Conservation (phyloP, 1,140 invertebrate genomes). For the Lordiphosa collinella region DNA sequence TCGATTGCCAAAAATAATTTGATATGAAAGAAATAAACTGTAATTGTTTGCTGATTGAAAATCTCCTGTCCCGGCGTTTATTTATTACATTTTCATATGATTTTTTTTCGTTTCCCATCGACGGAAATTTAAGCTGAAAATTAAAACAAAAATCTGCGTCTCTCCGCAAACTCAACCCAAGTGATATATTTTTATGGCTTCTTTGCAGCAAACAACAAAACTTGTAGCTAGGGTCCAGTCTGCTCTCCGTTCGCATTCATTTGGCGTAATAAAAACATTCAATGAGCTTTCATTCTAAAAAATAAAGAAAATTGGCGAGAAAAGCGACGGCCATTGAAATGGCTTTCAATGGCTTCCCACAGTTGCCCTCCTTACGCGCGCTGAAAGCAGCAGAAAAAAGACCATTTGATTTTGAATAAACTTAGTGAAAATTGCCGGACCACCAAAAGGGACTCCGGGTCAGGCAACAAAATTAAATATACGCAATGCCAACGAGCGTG, state of each 20-base stretch:
- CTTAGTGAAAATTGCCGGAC: slow-evolving; percentile 64
- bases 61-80: slow-evolving; percentile 14
- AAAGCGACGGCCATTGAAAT: slow-evolving; percentile 75
- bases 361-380: slow-evolving; percentile 17
- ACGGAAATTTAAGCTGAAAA: slow-evolving; percentile 6
- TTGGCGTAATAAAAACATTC: slow-evolving; percentile 74
- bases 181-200: slow-evolving; percentile 51
- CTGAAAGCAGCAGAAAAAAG: slow-evolving; percentile 17
- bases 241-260: slow-evolving; percentile 50
- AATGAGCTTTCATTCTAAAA: slow-evolving; percentile 59
- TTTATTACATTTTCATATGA: slow-evolving; percentile 34
- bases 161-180: slow-evolving; percentile 45
- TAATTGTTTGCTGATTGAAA: slow-evolving; percentile 74
- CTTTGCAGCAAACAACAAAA: slow-evolving; percentile 26
- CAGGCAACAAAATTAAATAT: slow-evolving; percentile 66
- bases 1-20: slow-evolving; percentile 77
- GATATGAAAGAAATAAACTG: slow-evolving; percentile 75
- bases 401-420: slow-evolving; percentile 77
- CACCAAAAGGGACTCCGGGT: slow-evolving; percentile 16
- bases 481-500: slow-evolving; percentile 44
- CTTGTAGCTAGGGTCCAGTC: slow-evolving; percentile 30
- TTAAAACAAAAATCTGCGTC: slow-evolving; percentile 4
- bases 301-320: slow-evolving; percentile 77
- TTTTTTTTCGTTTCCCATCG: slow-evolving; percentile 6
- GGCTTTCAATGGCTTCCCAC: slow-evolving; percentile 57